phyloP scores from a whole-genome alignment of 2,888 invertebrate species.

The Papilio protenor region DNA sequence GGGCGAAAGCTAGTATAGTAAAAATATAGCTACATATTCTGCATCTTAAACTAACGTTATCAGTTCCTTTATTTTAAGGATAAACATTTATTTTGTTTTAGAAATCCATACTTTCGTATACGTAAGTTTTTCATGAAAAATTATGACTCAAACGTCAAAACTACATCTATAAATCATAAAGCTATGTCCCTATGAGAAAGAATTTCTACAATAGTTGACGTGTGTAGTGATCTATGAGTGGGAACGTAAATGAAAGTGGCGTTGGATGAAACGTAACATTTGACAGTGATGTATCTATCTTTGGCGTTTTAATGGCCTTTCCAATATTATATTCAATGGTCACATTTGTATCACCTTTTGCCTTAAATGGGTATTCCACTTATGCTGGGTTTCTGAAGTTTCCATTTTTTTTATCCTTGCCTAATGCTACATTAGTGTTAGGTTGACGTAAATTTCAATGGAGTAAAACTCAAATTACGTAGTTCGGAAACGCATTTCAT shows the following conservation, averaged over 20 bases:
- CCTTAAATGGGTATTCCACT: neutral
- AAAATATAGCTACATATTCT: no score
- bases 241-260: constrained; percentile 15
- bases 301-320: constrained; percentile 9
- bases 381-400: no score
- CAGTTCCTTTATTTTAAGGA: no score
- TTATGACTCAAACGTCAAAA: neutral
- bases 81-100: neutral
- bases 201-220: constrained; percentile 25
- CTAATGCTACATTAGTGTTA: no score
- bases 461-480: no score
- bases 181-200: constrained; percentile 2
- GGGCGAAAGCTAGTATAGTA: no score
- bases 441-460: no score
- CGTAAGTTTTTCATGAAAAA: neutral
- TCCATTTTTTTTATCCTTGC: no score
- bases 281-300: constrained; percentile 13
- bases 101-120: neutral
- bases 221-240: constrained; percentile 23
- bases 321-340: constrained; percentile 5
- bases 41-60: no score
- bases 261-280: constrained; percentile 1
- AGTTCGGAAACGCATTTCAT: no score
- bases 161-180: constrained; percentile 27
- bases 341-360: neutral